Percentiles rank a stretch among this genome's conserved stretches.
Conservation (phyloP, 2,888 invertebrate species). For the Sinhomidia bicolor region DNA sequence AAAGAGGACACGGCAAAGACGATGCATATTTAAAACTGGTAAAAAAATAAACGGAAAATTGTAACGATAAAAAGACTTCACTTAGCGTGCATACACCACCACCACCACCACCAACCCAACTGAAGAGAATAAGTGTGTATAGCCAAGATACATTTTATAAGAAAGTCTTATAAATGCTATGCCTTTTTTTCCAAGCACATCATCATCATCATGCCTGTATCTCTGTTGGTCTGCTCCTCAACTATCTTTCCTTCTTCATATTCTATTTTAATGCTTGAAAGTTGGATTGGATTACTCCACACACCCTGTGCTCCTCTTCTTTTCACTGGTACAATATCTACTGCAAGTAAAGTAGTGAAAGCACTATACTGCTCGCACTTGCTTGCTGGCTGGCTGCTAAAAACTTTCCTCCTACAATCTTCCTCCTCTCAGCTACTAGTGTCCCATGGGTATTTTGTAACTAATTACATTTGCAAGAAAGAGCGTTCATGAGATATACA, state of each 20-base stretch:
- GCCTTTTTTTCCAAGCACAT: too few species aligned
- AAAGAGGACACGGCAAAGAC: not conserved
- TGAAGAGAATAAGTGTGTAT: not conserved
- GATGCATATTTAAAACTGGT: not conserved
- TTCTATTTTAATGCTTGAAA: constrained; percentile 23
- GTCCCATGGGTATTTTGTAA: constrained; percentile 68
- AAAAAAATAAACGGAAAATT: constrained; percentile 10
- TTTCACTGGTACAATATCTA: not conserved
- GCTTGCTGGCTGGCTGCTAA: not conserved
- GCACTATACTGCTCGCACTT: too few species aligned
- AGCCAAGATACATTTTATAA: too few species aligned
- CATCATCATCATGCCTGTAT: too few species aligned
- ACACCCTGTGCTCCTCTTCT: not conserved
- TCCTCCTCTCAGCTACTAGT: constrained; percentile 52
- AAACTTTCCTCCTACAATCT: constrained; percentile 5
- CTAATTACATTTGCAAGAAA: constrained; percentile 68
- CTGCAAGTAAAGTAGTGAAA: not conserved
- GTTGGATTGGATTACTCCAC: constrained; percentile 46
- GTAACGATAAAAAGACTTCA: constrained; percentile 28
- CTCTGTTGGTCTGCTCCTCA: too few species aligned
- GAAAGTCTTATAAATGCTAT: constrained; percentile 5
- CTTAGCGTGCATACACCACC: too few species aligned
- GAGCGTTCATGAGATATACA: constrained; percentile 39
- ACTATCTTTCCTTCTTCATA: too few species aligned
- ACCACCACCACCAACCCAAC: not conserved